Conservation (phyloP, 1,140 invertebrate genomes). For the Chlorops oryzae region DNA sequence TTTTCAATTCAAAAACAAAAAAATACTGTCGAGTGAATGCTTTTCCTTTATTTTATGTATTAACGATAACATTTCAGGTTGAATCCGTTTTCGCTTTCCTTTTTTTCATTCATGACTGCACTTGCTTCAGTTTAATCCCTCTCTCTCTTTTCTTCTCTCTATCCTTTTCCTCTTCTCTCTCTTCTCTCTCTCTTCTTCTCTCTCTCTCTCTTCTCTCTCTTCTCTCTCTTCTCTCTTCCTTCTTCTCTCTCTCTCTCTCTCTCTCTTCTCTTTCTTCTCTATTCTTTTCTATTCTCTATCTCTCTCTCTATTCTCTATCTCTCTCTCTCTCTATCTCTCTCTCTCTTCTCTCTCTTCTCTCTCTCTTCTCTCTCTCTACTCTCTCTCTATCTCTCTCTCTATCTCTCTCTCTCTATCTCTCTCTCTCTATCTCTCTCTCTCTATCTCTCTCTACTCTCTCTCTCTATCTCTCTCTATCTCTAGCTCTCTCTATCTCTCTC, state of each 20-base stretch:
- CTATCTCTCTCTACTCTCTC: background rate
- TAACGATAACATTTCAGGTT: background rate
- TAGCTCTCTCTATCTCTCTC: background rate
- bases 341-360: background rate
- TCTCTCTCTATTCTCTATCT: background rate
- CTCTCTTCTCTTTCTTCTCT: background rate
- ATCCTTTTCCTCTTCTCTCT: no score
- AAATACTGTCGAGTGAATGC: no score
- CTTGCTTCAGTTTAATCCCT: no score
- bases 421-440: background rate
- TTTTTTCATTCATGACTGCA: no score
- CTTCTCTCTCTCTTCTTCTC: background rate
- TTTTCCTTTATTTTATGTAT: background rate
- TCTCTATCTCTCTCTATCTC: background rate
- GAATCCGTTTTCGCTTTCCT: background rate
- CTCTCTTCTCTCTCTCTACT: background rate
- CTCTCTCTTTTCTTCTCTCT: no score
- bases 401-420: background rate
- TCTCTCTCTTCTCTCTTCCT: background rate
- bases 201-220: background rate
- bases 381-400: background rate
- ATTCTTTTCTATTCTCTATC: background rate
- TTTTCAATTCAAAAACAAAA: no score
- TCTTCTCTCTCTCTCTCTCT: background rate
- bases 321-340: background rate